Evolutionary conservation across 2,797 vertebrate species (phyloP), one percentile per base, ranked within the genome.

Genomic region (Octomys mimax): DNA sequence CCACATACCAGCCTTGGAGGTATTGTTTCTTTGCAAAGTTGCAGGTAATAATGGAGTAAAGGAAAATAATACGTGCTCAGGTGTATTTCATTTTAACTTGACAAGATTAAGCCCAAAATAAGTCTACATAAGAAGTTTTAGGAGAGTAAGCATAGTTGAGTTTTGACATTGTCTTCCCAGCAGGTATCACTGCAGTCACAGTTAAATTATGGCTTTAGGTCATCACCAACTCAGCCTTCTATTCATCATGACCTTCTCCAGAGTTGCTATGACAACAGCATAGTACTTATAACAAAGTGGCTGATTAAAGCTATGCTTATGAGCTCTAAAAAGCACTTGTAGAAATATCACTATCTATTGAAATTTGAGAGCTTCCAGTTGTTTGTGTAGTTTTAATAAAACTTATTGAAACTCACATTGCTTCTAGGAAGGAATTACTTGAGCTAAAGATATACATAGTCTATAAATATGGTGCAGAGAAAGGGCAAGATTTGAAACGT

Each of bases 211-310:
- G 42, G 62, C 87, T 70, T 95, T 86, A 84, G 39, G 68, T 96
- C 77, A 79, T 79, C 73, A 87, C 28, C 92, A 95, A 24, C 31
- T 95, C 49, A 16, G 39, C 42, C 88, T 95, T 42, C 82, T n/a
- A 91, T 94, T 88, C 68, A 88, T 86, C 49, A 22, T 59, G 88
- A 92, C 85, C 78, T 94, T 89, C 52, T 89, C 54, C 89, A 42
- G 87, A 85, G 95, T 96, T 96, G 62, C 85, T 82, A 92, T 96
- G 95, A 88, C 96, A 97, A 92, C 85, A 82, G 78, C 68, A 82
- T 79, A 66, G 73, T 42, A 73, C 68, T 90, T 84, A 8, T 71
- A 86, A 94, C 54, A 77, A 71, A 84, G 59, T 80, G 87, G 36
- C 91, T 83, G 82, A 61, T 85, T 92, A 78, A 79, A 89, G 83